Conservation (phyloP, 2,797 vertebrate species). For the Coregonus sp. region DNA sequence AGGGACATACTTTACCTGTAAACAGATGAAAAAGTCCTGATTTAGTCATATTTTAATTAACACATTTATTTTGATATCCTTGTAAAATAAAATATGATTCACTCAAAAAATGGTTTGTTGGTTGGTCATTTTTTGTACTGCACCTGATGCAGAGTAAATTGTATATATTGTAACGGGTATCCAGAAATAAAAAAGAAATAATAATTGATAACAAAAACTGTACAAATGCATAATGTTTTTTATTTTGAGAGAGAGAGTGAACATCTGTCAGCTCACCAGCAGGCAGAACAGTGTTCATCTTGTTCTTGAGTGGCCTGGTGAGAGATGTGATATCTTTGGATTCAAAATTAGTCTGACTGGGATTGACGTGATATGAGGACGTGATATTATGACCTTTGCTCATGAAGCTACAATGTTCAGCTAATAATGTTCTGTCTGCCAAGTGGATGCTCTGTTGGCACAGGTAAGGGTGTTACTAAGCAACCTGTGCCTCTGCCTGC, state of each 20-base stretch:
- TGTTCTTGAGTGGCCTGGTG: conserved; percentile 47
- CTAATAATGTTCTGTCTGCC: conserved; percentile 52
- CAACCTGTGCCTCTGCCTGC: conserved; percentile 51
- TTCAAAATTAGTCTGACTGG: conserved; percentile 53
- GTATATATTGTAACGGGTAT: no score
- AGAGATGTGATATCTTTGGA: conserved; percentile 61
- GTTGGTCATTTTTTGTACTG: no score
- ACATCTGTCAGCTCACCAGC: conserved; percentile 58
- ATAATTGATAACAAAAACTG: no score
- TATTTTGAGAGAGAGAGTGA: conserved; percentile 31
- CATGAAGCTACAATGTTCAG: conserved; percentile 60
- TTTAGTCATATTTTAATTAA: no score
- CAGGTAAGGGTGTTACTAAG: conserved; percentile 68
- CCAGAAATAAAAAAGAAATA: no score
- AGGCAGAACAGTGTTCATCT: conserved; percentile 60
- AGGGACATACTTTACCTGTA: no score
- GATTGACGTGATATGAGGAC: conserved; percentile 66
- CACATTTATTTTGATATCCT: no score
- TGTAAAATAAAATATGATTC: no score
- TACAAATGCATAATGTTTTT: no score
- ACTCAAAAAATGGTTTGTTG: no score
- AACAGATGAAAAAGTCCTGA: no score
- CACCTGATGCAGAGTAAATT: no score
- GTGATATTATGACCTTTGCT: conserved; percentile 76
- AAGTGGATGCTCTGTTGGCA: conserved; percentile 68